A percentile compares a stretch with the other conserved stretches of the same genome.
Evolutionary conservation across 2,888 invertebrate genomes (phyloP).

Genomic region (Noctuana brunneofusca): DNA sequence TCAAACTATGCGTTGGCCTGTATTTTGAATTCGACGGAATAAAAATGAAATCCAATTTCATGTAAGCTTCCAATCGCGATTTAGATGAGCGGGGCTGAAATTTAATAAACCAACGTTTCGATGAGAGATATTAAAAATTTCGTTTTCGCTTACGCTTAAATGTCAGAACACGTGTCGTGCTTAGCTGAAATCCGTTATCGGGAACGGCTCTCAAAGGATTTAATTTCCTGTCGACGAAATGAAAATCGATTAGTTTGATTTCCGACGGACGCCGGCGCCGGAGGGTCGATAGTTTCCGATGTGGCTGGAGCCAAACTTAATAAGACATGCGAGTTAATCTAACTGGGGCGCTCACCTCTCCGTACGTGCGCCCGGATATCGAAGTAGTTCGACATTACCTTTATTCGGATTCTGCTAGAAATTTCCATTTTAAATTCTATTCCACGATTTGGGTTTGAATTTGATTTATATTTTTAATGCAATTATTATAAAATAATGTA

Average conservation of each 20-base stretch:
- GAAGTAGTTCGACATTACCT: slow-evolving; percentile 20
- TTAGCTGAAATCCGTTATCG: slow-evolving; percentile 78
- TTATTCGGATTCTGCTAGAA: slow-evolving; percentile 17
- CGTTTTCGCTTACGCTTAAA: slow-evolving; percentile 46
- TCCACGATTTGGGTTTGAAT: slow-evolving; percentile 2
- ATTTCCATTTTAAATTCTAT: slow-evolving; percentile 14
- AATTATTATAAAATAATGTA: background rate
- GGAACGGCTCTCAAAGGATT: slow-evolving; percentile 79
- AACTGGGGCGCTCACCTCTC: slow-evolving; percentile 35
- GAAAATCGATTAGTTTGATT: slow-evolving; percentile 83
- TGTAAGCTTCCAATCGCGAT: slow-evolving; percentile 43
- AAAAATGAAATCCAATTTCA: slow-evolving; percentile 51
- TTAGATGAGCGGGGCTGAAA: slow-evolving; percentile 44
- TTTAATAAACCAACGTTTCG: slow-evolving; percentile 48
- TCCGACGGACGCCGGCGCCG: slow-evolving; percentile 68
- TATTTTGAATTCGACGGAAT: slow-evolving; percentile 42
- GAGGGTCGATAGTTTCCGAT: slow-evolving; percentile 76
- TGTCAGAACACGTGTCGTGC: slow-evolving; percentile 73
- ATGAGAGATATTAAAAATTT: slow-evolving; percentile 50
- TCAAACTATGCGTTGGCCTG: slow-evolving; percentile 32
- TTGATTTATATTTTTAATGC: slow-evolving; percentile 4
- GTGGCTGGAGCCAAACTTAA: slow-evolving; percentile 57
- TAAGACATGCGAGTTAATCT: slow-evolving; percentile 57
- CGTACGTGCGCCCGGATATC: slow-evolving; percentile 33
- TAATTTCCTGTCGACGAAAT: slow-evolving; percentile 81